Conservation (phyloP, 2,888 invertebrate genomes). For the Stratiomys singularior region DNA sequence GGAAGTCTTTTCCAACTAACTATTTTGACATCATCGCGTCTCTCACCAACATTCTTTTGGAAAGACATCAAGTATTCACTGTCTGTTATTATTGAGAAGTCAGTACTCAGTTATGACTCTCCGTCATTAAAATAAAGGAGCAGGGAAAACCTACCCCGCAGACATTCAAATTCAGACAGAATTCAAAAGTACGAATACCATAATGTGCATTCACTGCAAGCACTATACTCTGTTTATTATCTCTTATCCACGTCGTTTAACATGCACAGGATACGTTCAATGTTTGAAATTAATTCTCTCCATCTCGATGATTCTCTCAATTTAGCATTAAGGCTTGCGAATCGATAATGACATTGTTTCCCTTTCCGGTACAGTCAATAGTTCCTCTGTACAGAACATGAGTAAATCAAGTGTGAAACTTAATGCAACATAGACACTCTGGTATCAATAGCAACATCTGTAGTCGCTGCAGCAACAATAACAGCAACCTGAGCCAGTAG, state of each 20-base stretch:
- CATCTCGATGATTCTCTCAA: background rate
- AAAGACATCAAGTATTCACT: too few species aligned
- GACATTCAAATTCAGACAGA: too few species aligned
- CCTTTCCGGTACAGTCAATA: background rate
- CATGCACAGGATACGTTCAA: background rate
- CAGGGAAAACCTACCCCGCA: too few species aligned
- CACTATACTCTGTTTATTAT: background rate
- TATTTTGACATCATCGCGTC: too few species aligned
- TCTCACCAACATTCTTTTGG: too few species aligned
- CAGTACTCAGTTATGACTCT: too few species aligned
- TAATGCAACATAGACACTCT: too few species aligned
- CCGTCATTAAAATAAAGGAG: too few species aligned
- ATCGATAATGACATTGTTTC: background rate
- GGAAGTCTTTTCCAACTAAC: too few species aligned
- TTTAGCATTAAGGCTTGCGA: background rate
- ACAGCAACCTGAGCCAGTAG: background rate
- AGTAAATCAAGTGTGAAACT: conserved; percentile 7
- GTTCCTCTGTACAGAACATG: background rate
- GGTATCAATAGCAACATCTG: background rate
- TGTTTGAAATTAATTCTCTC: background rate
- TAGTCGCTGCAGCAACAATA: background rate
- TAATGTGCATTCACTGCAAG: background rate
- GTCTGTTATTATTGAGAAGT: too few species aligned
- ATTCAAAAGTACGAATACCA: background rate
- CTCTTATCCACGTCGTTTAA: background rate